phyloP scores from a whole-genome alignment of 2,888 invertebrate species.

The Smittia sp. region DNA sequence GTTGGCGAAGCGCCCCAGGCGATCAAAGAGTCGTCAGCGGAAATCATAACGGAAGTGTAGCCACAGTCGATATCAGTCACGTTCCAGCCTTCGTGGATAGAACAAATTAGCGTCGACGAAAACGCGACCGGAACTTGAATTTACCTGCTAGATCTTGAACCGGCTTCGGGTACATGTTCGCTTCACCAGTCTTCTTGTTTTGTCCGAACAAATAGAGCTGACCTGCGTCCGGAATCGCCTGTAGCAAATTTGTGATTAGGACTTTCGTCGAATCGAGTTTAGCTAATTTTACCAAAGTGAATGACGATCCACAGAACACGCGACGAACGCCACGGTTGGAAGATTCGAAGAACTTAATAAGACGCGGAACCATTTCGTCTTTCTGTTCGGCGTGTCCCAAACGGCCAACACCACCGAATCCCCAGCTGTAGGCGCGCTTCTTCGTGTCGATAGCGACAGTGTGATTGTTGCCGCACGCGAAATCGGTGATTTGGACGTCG shows the following conservation, averaged over 20 bases:
- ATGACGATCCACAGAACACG: slow-evolving; percentile 81
- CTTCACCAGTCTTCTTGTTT: slow-evolving; percentile 89
- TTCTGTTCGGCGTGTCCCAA: slow-evolving; percentile 90
- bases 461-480: slow-evolving; percentile 89
- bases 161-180: slow-evolving; percentile 95
- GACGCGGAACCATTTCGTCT: slow-evolving; percentile 83
- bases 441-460: slow-evolving; percentile 86
- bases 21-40: slow-evolving; percentile 86
- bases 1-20: slow-evolving; percentile 94
- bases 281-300: slow-evolving; percentile 62
- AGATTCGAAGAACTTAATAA: slow-evolving; percentile 85
- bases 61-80: slow-evolving; percentile 80
- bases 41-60: slow-evolving; percentile 78
- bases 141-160: slow-evolving; percentile 81
- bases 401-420: slow-evolving; percentile 92
- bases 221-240: slow-evolving; percentile 63
- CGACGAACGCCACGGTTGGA: slow-evolving; percentile 79
- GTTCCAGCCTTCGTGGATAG: slow-evolving; percentile 69
- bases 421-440: slow-evolving; percentile 90
- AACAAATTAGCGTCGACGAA: neutral
- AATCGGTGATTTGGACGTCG: slow-evolving; percentile 83
- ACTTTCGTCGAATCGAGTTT: too few species aligned
- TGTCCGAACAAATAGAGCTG: slow-evolving; percentile 83
- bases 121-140: slow-evolving; percentile 27
- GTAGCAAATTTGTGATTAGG: neutral